These are phyloP conservation scores for Enoplosus armatus DNA, from an alignment of 2,797 vertebrate species.

Conservation along the genomic window DNA sequence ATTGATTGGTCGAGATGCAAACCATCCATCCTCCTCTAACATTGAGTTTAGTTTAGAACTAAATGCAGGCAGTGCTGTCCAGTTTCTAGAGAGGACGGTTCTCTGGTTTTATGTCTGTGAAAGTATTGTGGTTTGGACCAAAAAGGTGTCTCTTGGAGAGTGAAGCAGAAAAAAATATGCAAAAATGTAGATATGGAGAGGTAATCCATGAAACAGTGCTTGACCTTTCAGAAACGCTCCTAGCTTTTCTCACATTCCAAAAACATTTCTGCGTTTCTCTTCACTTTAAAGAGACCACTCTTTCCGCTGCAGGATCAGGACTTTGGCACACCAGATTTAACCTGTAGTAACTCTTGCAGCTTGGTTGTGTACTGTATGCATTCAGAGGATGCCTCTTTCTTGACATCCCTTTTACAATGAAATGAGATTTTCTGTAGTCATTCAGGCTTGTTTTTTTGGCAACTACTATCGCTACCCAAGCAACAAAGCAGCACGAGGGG, in stretches of 20 bases:
- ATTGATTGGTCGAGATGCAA: background rate
- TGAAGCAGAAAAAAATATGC: slow-evolving; percentile 10
- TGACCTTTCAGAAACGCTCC: slow-evolving; percentile 35
- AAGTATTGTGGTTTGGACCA: slow-evolving; percentile 19
- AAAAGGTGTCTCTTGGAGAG: slow-evolving; percentile 18
- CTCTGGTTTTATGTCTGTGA: background rate
- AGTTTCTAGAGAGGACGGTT: background rate
- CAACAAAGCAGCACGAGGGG: slow-evolving; percentile 61
- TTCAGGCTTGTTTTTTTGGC: slow-evolving; percentile 56
- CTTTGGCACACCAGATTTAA: slow-evolving; percentile 20
- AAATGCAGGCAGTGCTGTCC: slow-evolving; percentile 1
- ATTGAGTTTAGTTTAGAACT: background rate
- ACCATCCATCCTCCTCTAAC: background rate
- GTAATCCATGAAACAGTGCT: slow-evolving; percentile 6
- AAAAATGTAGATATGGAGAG: slow-evolving; percentile 10
- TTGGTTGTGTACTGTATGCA: background rate
- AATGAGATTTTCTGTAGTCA: slow-evolving; percentile 33
- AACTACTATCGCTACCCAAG: slow-evolving; percentile 43
- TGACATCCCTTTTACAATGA: slow-evolving; percentile 40
- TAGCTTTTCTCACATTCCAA: slow-evolving; percentile 37
- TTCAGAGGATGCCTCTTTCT: slow-evolving; percentile 21
- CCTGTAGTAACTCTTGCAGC: slow-evolving; percentile 1
- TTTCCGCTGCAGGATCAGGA: slow-evolving; percentile 8
- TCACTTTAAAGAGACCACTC: slow-evolving; percentile 7
- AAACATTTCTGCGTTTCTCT: slow-evolving; percentile 14